Base-by-base conservation (phyloP, 1,140 invertebrate genomes). In the Batillaria attramentaria region DNA sequence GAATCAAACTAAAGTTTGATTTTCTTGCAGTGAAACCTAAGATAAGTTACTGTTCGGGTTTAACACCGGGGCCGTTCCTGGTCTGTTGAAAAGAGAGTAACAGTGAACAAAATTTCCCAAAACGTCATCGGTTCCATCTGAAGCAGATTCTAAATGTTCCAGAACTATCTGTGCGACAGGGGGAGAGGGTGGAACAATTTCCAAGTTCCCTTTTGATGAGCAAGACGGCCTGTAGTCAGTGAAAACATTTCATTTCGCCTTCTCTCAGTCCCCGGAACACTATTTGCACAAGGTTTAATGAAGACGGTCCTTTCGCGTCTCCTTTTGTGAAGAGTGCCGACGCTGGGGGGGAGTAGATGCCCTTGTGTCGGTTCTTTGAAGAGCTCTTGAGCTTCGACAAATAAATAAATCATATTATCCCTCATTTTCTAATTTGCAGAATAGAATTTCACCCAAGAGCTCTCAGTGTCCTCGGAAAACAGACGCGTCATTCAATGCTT, bases 281-380 rank as follows among this genome's bases (percentile, higher is more conserved):
- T 60, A 28, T 60, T 60, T 60, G 57, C 57, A n/a, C 57, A 60
- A 28, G 57, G 24, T 60, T 60, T 60, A 60, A 60, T 60, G 57
- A 60, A 60, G 57, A 24, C 8, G 57, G 20, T 60, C n/a, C n/a
- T n/a, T n/a, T n/a, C n/a, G n/a, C n/a, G n/a, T n/a, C n/a, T n/a
- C n/a, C n/a, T n/a, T 77, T 33, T 81, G 74, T 78, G 18, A 62
- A 75, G 31, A 75, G 81, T 28, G 42, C 80, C 41, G 16, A 60
- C 43, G 50, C 66, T 39, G 79, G 79, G 54, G 43, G 75, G 41
- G 42, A 62, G 62, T 79, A 77, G 66, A 46, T 82, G 13, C n/a
- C n/a, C n/a, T n/a, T n/a, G n/a, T n/a, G n/a, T n/a, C n/a, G n/a
- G n/a, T n/a, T n/a, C n/a, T n/a, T n/a, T n/a, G n/a, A n/a, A n/a